phyloP scores from a whole-genome alignment of 2,797 vertebrate species.

The Acridotheres tristis region DNA sequence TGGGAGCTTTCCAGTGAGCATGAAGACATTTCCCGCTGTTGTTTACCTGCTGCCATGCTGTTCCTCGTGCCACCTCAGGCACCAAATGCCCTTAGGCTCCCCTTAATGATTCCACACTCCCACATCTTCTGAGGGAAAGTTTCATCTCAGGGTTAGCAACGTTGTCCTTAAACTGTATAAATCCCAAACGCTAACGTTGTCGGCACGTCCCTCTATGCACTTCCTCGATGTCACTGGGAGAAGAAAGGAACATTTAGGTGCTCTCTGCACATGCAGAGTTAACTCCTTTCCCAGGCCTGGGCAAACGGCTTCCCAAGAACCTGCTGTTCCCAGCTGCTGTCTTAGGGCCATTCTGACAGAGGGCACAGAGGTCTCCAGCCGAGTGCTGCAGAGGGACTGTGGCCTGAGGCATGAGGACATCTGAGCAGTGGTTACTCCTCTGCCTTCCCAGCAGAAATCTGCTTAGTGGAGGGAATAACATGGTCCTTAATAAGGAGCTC shows the following conservation, averaged over 20 bases:
- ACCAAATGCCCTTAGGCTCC: neutral
- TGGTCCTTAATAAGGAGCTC: slow-evolving; percentile 28
- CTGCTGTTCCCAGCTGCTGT: neutral
- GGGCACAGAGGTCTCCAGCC: neutral
- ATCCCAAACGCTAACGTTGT: neutral
- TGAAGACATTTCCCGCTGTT: neutral
- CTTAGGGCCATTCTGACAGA: neutral
- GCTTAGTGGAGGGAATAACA: slow-evolving; percentile 27
- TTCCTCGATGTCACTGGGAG: neutral
- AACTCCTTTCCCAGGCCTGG: neutral
- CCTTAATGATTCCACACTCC: neutral
- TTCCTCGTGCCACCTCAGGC: neutral
- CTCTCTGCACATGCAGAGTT: neutral
- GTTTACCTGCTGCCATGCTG: neutral
- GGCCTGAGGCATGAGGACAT: neutral
- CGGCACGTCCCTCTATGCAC: neutral
- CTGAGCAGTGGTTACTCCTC: neutral
- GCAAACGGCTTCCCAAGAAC: neutral
- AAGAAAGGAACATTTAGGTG: neutral
- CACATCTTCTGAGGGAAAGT: neutral
- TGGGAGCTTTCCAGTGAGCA: neutral
- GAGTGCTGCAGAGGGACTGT: neutral
- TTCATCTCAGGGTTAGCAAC: neutral
- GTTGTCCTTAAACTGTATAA: neutral
- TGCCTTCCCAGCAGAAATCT: slow-evolving; percentile 12